Conservation (phyloP, 2,113 vertebrate species). For the Panurus biarmicus region DNA sequence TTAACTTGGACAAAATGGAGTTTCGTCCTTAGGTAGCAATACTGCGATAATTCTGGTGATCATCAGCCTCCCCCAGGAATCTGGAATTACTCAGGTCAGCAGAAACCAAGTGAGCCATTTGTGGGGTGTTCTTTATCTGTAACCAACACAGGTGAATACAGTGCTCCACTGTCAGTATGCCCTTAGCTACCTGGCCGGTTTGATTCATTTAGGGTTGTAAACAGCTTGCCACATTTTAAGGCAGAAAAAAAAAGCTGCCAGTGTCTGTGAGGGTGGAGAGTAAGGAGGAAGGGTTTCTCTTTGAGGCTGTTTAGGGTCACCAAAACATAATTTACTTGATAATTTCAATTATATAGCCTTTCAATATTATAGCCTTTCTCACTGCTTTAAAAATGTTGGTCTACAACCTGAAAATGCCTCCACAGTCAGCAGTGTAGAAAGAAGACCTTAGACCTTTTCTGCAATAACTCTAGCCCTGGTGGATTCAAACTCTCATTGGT, state of each 20-base stretch:
- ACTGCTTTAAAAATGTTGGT: not conserved
- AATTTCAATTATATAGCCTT: not conserved
- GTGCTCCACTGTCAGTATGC: not conserved
- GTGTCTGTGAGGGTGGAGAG: not conserved
- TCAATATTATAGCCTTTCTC: not conserved
- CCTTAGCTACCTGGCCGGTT: not conserved
- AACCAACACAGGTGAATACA: not conserved
- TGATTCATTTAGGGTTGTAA: not conserved
- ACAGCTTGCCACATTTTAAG: not conserved
- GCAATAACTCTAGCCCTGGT: slow-evolving; percentile 24
- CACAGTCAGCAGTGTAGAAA: not conserved
- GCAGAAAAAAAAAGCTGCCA: not conserved
- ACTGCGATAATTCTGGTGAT: not conserved
- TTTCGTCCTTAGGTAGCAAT: not conserved
- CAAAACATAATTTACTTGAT: not conserved
- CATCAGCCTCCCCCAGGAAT: not conserved
- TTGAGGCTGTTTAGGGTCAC: not conserved
- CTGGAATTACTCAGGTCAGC: not conserved
- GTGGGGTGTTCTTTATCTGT: not conserved
- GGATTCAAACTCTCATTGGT: slow-evolving; percentile 39
- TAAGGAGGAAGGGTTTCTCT: not conserved
- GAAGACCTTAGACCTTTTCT: slow-evolving; percentile 45
- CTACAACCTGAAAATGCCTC: not conserved
- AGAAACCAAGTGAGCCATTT: not conserved
- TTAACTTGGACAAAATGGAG: not conserved